Percentiles rank a stretch among this genome's conserved stretches.
phyloP scores from a whole-genome alignment of 2,888 invertebrate species.

The Sepiola atlantica region DNA sequence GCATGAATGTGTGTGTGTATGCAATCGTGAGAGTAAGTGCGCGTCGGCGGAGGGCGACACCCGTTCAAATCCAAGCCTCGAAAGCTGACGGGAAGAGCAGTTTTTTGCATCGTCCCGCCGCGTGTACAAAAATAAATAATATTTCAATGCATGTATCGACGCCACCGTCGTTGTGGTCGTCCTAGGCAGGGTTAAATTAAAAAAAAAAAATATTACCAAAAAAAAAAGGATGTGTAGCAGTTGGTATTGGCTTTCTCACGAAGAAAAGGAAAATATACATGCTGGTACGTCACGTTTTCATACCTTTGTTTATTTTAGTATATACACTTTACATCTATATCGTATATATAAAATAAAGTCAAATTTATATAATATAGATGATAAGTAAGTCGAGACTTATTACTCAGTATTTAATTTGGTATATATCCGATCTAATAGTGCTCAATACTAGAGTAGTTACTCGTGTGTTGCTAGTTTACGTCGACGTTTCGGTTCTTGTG shows the following conservation, averaged over 20 bases:
- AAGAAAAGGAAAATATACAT: slow-evolving; percentile 14
- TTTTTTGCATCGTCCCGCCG: too few relatives aligned
- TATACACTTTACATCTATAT: not conserved
- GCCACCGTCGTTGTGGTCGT: not conserved
- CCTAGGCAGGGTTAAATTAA: too few relatives aligned
- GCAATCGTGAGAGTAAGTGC: not conserved
- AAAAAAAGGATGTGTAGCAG: not conserved
- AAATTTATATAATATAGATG: too few relatives aligned
- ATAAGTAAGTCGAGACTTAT: too few relatives aligned
- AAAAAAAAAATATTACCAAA: too few relatives aligned
- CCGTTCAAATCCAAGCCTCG: not conserved
- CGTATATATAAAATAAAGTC: not conserved
- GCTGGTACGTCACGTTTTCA: not conserved
- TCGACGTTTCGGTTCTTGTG: not conserved
- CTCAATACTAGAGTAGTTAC: not conserved
- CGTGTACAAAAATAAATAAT: too few relatives aligned
- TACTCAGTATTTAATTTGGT: not conserved
- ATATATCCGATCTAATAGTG: not conserved
- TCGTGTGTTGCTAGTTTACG: not conserved
- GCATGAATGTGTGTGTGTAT: not conserved
- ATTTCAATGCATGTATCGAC: not conserved
- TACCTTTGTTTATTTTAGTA: not conserved
- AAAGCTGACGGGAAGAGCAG: not conserved
- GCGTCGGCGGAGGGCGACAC: too few relatives aligned
- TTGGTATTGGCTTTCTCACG: not conserved